Evolutionary conservation across 2,113 vertebrate genomes (phyloP), one percentile per base, ranked within the genome.

Genomic region (Austrofundulus limnaeus): DNA sequence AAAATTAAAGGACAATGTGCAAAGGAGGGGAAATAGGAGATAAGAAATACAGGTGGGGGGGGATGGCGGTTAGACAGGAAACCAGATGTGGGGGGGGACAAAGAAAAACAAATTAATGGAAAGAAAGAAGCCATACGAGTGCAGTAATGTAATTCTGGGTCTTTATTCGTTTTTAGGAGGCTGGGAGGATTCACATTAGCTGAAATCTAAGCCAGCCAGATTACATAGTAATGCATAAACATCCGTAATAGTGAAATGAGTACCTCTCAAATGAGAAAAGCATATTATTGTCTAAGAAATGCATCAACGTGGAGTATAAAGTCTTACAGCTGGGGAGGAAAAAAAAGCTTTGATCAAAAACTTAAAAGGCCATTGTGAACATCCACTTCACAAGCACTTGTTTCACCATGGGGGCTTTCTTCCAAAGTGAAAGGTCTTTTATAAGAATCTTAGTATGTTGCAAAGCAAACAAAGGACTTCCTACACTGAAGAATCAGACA

Each of bases 71-170:
- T 42, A 11, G 39, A 34, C 49, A 56, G 61, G 50, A 59, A 78
- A 52, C 24, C 4, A 57, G 15, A 2, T 37, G 23, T 1, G 24
- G 16, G n/a, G 4, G 11, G 11, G 25, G 2, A n/a, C 15, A 25
- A 16, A 6, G 53, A 73, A 49, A 17, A 38, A 37, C 16, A 53
- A 56, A 55, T 62, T 54, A 17, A 79, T 50, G 34, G 28, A 5
- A 45, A 31, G 17, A 55, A 46, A 50, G 47, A 52, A 16, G 20
- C 49, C 24, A 24, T 14, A 14, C 58, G 45, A 78, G 49, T 62
- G 56, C 7, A 16, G 59, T 75, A 67, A 86, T 72, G 59, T 60
- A 71, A 81, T 82, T 52, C 17, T n/a, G 38, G 14, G 53, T 69
- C 70, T 80, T 81, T 73, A 46, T 59, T 65, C 48, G 24, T 47